Conservation (phyloP, 53 echinoderm and acorn worm species). For the Holothuria leucospilota region DNA sequence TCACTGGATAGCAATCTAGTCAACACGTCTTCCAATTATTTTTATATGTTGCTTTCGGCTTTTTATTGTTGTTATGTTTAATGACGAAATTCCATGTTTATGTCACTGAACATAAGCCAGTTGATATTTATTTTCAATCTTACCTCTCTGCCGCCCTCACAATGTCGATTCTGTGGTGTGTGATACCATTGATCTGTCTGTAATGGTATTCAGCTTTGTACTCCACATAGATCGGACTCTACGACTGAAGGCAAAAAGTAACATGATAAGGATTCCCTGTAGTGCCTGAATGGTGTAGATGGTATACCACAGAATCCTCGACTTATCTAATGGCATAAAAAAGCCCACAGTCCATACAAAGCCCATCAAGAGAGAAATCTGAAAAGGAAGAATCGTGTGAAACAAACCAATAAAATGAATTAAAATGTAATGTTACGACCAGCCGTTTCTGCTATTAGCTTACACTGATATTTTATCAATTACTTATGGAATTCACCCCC, state of each 20-base stretch:
- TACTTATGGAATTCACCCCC: too few relatives aligned
- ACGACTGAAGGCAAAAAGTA: conserved; percentile 36
- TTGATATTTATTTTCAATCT: too few relatives aligned
- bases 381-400: conserved; percentile 20
- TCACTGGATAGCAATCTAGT: too few relatives aligned
- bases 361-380: not conserved
- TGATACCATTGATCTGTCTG: not conserved
- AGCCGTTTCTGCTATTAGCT: too few relatives aligned
- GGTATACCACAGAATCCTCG: conserved; percentile 26
- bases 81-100: too few relatives aligned
- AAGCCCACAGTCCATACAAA: conserved; percentile 54
- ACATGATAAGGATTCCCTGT: conserved; percentile 49
- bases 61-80: too few relatives aligned
- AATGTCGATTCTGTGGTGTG: not conserved
- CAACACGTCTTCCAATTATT: too few relatives aligned
- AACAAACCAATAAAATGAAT: too few relatives aligned
- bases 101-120: too few relatives aligned
- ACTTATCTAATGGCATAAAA: conserved; percentile 4
- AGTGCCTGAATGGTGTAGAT: conserved; percentile 41
- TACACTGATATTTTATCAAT: too few relatives aligned
- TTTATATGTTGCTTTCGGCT: too few relatives aligned
- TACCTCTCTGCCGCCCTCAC: not conserved
- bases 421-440: too few relatives aligned
- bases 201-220: not conserved
- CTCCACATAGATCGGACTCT: conserved; percentile 34